Conservation (phyloP, 2,888 invertebrate species). For the Tipula lateralis region DNA sequence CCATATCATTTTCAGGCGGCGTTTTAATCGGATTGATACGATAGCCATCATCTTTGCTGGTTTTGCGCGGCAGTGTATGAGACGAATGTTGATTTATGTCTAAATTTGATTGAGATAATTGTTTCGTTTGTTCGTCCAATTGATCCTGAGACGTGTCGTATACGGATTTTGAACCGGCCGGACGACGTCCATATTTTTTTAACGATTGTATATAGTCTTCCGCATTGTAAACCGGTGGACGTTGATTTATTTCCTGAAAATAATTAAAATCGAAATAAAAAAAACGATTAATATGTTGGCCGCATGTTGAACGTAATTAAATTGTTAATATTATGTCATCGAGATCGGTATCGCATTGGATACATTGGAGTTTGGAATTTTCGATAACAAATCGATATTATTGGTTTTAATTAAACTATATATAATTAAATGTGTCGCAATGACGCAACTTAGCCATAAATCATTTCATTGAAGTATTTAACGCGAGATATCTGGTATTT, state of each 20-base stretch:
- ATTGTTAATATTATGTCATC: neutral
- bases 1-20: slow-evolving; percentile 59
- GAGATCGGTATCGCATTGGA: neutral
- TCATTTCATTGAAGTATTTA: too few relatives aligned
- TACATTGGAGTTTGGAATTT: too few relatives aligned
- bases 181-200: slow-evolving; percentile 66
- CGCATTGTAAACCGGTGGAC: slow-evolving; percentile 85
- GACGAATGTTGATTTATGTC: neutral
- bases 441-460: too few relatives aligned
- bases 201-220: slow-evolving; percentile 80
- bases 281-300: neutral
- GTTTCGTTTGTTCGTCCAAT: neutral
- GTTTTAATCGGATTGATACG: slow-evolving; percentile 62
- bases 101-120: neutral
- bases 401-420: too few relatives aligned
- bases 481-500: too few relatives aligned
- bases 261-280: neutral
- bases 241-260: slow-evolving; percentile 64
- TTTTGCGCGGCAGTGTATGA: neutral
- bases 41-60: slow-evolving; percentile 33
- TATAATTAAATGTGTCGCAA: too few relatives aligned
- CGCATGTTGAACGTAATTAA: too few relatives aligned
- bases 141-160: slow-evolving; percentile 41
- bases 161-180: slow-evolving; percentile 44
- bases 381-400: too few relatives aligned